Base-by-base conservation (phyloP, 1,140 invertebrate genomes). In the Eriocheir sinensis region DNA sequence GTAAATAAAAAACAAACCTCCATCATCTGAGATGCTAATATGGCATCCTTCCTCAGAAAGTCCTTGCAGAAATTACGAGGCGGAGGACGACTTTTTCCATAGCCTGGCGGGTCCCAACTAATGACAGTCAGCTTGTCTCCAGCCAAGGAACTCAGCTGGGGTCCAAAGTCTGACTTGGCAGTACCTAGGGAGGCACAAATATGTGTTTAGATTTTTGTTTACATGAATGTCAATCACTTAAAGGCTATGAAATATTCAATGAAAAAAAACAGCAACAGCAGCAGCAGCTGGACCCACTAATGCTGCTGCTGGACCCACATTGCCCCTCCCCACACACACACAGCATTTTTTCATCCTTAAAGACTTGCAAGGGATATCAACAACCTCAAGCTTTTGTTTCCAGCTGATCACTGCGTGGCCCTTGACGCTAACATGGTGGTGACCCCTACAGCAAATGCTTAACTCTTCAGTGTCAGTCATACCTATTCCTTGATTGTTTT, bases 31-130 rank as follows among this genome's bases (percentile, higher is more conserved):
- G 97, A 96, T 15, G 98, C 98, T 91, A 96, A 96, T 83, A 97
- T 96, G 30, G 98, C 98, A 97, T 99, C 98, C 95, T 97, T 97
- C 81, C 98, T 97, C 95, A 98, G 98, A 96, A 98, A 99, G 95
- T 98, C 97, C 8, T 97, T 95, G 0, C 97, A 97, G 96, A 98
- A 99, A 32, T 97, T 97, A 95, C 98, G 97, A 36, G 98, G 96
- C 2, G 98, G 98, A 8, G 98, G 98, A 95, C 98, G 97, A 95
- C 98, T 99, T 93, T 98, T 98, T 12, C 98, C 98, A 97, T 98
- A 99, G 0, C 98, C 98, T 2, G 98, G 98, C 4, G 98, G 98
- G 97, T 99, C 98, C 98, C 98, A 98, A 0, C 97, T 98, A n/a
- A 99, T 97, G 17, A 99, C 95, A 12, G 98, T 98, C 93, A 98